These are phyloP conservation scores for Pitta sordida DNA, from an alignment of 2,113 vertebrate species.

Conservation along the genomic window DNA sequence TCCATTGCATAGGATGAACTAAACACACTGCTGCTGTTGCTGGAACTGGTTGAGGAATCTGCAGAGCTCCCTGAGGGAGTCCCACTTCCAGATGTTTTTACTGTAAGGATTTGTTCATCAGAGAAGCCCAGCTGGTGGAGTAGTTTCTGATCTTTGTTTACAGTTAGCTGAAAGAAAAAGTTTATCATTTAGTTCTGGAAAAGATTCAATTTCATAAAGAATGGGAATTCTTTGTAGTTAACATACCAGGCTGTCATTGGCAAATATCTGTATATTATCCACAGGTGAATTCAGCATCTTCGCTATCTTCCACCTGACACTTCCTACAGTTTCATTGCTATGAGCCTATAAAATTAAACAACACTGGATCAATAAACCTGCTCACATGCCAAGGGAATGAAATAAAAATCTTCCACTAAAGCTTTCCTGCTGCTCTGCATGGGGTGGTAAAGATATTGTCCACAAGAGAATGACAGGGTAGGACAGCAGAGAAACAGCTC, in stretches of 20 bases:
- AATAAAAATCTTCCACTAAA: not conserved
- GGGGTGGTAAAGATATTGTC: not conserved
- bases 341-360: constrained; percentile 83
- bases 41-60: constrained; percentile 89
- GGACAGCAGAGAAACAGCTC: not conserved
- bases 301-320: constrained; percentile 96
- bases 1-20: constrained; percentile 95
- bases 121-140: constrained; percentile 95
- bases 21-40: constrained; percentile 84
- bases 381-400: not conserved
- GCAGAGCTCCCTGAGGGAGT: constrained; percentile 93
- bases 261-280: constrained; percentile 98
- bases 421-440: not conserved
- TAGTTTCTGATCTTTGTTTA: constrained; percentile 97
- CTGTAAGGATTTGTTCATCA: constrained; percentile 92
- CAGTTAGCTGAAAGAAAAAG: constrained; percentile 83
- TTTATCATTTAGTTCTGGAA: constrained; percentile 17
- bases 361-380: not conserved
- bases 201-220: not conserved
- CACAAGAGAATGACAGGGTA: not conserved
- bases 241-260: constrained; percentile 95
- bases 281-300: constrained; percentile 93
- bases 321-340: constrained; percentile 96
- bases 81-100: constrained; percentile 93
- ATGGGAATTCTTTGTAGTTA: not conserved